These are phyloP conservation scores for Latrodectus geometricus DNA, from an alignment of 1,140 invertebrate genomes.

Conservation along the genomic window DNA sequence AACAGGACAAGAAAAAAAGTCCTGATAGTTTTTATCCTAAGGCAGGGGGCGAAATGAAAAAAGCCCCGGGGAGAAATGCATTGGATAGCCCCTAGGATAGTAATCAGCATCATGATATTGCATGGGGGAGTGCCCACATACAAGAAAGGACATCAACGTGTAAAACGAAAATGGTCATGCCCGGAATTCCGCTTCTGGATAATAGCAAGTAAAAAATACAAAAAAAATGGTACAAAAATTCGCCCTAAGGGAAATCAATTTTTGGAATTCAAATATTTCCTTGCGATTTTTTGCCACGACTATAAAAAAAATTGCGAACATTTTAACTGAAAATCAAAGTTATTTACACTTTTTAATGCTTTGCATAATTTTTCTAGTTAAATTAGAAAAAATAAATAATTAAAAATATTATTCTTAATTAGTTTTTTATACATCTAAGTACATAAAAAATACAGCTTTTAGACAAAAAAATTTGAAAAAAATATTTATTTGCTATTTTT, in stretches of 20 bases:
- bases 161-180: slow-evolving; percentile 3
- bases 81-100: slow-evolving; percentile 7
- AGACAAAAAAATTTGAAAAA: no score
- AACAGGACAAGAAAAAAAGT: neutral
- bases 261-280: no score
- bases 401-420: no score
- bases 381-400: no score
- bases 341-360: no score
- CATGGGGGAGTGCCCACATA: neutral
- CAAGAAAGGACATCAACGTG: neutral
- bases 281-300: no score
- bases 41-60: slow-evolving; percentile 38
- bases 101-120: slow-evolving; percentile 24
- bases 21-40: slow-evolving; percentile 45
- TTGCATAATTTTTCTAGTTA: no score
- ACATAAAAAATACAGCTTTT: no score
- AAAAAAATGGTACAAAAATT: neutral
- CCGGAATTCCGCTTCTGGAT: neutral
- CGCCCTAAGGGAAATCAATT: neutral
- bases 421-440: no score
- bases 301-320: no score
- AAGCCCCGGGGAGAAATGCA: slow-evolving; percentile 31
- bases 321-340: no score
- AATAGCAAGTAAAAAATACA: neutral
- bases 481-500: no score